Percentiles rank a stretch among this genome's conserved stretches.
Evolutionary conservation across 1,140 invertebrate species (phyloP).

Genomic region (Drosophila pachea): DNA sequence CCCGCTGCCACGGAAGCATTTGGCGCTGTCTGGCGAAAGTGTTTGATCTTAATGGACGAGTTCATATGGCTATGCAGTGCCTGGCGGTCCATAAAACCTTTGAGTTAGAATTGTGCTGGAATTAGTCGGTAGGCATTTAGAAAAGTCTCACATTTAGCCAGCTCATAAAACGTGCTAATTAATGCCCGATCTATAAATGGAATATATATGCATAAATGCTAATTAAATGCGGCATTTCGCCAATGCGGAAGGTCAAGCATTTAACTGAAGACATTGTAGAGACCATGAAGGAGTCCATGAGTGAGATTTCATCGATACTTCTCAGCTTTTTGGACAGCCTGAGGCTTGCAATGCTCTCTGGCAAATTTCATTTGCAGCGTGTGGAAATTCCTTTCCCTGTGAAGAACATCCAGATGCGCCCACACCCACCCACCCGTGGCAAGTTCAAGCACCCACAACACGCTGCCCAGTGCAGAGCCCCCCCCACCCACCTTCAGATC

Average conservation of each 20-base stretch:
- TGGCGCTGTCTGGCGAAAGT: slow-evolving; percentile 51
- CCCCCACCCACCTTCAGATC: not conserved
- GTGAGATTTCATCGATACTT: not conserved
- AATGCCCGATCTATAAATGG: slow-evolving; percentile 32
- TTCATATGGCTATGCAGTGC: slow-evolving; percentile 22
- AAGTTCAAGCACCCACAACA: slow-evolving; percentile 38
- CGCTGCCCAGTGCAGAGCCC: no score
- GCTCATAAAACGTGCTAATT: slow-evolving; percentile 34
- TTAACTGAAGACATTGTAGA: not conserved
- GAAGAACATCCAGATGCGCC: slow-evolving; percentile 1
- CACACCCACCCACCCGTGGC: slow-evolving; percentile 6
- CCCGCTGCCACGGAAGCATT: slow-evolving; percentile 50
- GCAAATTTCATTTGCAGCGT: slow-evolving; percentile 7
- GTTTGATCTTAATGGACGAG: slow-evolving; percentile 58
- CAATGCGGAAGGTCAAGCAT: slow-evolving; percentile 15
- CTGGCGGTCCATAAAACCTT: slow-evolving; percentile 43
- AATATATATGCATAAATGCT: slow-evolving; percentile 6
- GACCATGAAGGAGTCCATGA: no score
- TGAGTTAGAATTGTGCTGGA: slow-evolving; percentile 37
- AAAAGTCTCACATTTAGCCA: slow-evolving; percentile 24
- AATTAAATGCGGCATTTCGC: slow-evolving; percentile 27
- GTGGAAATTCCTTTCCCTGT: slow-evolving; percentile 13
- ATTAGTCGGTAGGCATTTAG: slow-evolving; percentile 13
- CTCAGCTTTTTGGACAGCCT: not conserved
- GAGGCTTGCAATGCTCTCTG: not conserved